These are phyloP conservation scores for Marcusenius ussheri DNA, from an alignment of 2,113 vertebrate species.

Conservation along the genomic window DNA sequence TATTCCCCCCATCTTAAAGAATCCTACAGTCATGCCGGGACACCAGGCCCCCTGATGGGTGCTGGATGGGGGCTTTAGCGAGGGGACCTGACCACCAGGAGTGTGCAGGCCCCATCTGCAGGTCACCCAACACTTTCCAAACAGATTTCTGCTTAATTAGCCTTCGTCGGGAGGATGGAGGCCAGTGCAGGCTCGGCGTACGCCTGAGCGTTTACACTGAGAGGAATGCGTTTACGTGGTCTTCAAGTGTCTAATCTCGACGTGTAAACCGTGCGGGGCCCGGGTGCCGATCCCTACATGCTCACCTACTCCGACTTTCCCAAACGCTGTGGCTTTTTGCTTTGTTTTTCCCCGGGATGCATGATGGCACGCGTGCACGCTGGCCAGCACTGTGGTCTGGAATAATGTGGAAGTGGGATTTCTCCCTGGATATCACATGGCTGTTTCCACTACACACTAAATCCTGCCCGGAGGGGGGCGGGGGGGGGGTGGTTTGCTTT, in stretches of 20 bases:
- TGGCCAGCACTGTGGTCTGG: slow-evolving; percentile 36
- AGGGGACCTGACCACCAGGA: background rate
- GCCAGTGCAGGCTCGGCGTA: slow-evolving; percentile 14
- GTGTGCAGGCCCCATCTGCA: background rate
- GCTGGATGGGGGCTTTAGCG: background rate
- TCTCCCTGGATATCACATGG: slow-evolving; percentile 12
- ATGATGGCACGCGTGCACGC: background rate
- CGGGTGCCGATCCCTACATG: background rate
- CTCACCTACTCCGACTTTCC: background rate
- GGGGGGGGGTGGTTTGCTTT: slow-evolving; percentile 27
- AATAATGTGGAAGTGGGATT: slow-evolving; percentile 26
- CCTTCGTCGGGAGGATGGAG: background rate
- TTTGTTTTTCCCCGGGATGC: background rate
- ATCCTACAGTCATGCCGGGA: background rate
- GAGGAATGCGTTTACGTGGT: background rate
- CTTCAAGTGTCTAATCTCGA: background rate
- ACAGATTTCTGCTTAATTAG: slow-evolving; percentile 27
- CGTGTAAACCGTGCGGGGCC: background rate
- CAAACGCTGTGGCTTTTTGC: background rate
- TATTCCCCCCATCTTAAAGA: background rate
- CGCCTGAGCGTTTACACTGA: background rate
- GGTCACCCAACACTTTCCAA: slow-evolving; percentile 14
- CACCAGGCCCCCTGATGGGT: background rate
- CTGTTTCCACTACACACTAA: slow-evolving; percentile 19
- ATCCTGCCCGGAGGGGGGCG: slow-evolving; percentile 23